phyloP scores from a whole-genome alignment of 2,797 vertebrate genomes.

The Sandelia bainsii region DNA sequence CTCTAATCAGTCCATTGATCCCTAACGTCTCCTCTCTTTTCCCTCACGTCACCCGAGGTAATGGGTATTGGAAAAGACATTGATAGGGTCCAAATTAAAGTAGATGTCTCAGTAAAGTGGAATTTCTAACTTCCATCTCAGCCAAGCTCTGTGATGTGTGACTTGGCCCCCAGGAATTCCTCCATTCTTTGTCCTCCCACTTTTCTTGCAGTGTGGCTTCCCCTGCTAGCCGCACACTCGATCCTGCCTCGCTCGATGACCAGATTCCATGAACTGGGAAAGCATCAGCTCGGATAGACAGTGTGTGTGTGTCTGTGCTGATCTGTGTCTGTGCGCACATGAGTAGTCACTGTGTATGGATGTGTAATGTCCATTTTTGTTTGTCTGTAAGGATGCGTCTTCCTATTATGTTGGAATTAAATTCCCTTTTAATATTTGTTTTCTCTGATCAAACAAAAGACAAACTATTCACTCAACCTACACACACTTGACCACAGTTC shows the following conservation, averaged over 20 bases:
- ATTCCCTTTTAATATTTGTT: too few species aligned
- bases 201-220: background rate
- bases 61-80: constrained; percentile 43
- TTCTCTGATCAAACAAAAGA: too few species aligned
- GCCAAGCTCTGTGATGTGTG: constrained; percentile 5
- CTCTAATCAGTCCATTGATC: constrained; percentile 46
- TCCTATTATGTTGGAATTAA: too few species aligned
- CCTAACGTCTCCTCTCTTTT: background rate
- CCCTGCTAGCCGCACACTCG: background rate
- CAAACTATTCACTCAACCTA: too few species aligned
- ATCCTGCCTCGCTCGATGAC: background rate
- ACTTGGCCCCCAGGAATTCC: constrained; percentile 20
- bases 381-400: too few species aligned
- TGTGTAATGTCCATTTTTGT: background rate
- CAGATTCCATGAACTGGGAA: constrained; percentile 29
- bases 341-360: background rate
- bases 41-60: constrained; percentile 18
- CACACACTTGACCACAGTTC: too few species aligned
- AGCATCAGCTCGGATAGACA: background rate
- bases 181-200: background rate
- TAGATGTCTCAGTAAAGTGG: constrained; percentile 48
- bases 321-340: constrained; percentile 1
- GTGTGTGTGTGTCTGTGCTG: background rate
- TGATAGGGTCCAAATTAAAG: constrained; percentile 52
- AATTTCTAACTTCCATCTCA: constrained; percentile 31